Evolutionary conservation across 2,113 vertebrate genomes (phyloP).

Genomic region (Mesitornis unicolor): DNA sequence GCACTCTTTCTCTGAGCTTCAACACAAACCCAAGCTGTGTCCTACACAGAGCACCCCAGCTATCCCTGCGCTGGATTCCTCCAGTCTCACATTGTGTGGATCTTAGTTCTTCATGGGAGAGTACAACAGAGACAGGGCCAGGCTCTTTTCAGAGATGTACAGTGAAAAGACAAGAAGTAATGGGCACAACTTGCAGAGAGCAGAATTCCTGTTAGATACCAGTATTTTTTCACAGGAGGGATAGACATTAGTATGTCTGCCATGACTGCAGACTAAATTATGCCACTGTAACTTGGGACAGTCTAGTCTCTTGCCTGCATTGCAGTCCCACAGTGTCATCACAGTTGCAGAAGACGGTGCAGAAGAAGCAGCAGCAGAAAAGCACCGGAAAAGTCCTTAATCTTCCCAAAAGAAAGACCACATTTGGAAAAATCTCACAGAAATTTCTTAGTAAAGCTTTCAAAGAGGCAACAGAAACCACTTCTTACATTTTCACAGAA

Average conservation of each 20-base stretch:
- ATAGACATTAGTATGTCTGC: not conserved
- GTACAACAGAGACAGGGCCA: rapidly evolving
- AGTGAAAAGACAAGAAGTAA: not conserved
- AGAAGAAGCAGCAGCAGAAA: no score
- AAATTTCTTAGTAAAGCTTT: not conserved
- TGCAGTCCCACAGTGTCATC: not conserved
- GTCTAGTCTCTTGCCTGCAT: not conserved
- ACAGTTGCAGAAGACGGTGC: not conserved
- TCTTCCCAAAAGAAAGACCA: not conserved
- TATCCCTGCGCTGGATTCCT: rapidly evolving
- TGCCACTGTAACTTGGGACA: not conserved
- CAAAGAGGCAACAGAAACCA: not conserved
- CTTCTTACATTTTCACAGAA: not conserved
- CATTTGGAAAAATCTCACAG: not conserved
- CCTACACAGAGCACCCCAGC: not conserved
- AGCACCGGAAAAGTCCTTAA: not conserved
- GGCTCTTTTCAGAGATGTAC: not conserved
- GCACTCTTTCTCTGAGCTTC: not conserved
- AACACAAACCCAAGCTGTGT: not conserved
- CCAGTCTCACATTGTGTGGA: not conserved
- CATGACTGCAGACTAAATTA: not conserved
- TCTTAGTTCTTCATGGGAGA: not conserved
- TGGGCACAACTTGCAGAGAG: not conserved
- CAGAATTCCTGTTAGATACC: not conserved
- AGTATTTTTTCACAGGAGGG: not conserved